A percentile compares a stretch with the other conserved stretches of the same genome.
Conservation (phyloP, 1,140 invertebrate genomes). For the Chlorops oryzae region DNA sequence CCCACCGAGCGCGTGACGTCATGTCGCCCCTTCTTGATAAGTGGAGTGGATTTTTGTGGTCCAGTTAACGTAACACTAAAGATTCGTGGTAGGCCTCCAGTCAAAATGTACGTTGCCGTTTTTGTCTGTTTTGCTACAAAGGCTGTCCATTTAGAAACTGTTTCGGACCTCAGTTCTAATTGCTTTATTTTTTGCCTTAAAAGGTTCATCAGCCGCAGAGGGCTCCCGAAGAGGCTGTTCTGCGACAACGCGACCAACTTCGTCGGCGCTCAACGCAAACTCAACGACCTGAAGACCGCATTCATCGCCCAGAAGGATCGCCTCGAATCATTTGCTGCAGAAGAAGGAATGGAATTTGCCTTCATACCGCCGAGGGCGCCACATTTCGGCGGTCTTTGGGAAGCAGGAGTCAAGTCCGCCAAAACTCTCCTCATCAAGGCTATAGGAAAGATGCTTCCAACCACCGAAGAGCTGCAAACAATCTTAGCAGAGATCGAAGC, state of each 20-base stretch:
- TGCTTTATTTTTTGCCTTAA: conserved; percentile 18
- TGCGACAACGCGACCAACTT: conserved; percentile 42
- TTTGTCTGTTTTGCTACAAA: conserved; percentile 25
- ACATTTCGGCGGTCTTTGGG: conserved; percentile 9
- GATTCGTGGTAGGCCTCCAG: conserved; percentile 3
- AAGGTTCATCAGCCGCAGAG: conserved; percentile 21
- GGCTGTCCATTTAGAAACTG: conserved; percentile 32
- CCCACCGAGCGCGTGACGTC: background rate
- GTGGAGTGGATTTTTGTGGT: conserved; percentile 12
- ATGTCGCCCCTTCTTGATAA: conserved; percentile 1
- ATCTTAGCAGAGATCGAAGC: conserved; percentile 28
- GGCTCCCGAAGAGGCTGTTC: conserved; percentile 15
- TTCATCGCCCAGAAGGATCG: background rate
- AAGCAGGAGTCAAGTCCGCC: conserved; percentile 9
- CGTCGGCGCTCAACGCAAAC: conserved; percentile 16
- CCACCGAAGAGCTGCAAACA: conserved; percentile 24
- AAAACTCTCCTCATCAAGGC: conserved; percentile 27
- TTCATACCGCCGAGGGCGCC: conserved; percentile 9
- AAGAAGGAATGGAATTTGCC: background rate
- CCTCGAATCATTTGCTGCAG: background rate
- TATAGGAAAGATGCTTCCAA: conserved; percentile 21
- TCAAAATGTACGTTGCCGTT: conserved; percentile 14
- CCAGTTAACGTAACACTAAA: background rate
- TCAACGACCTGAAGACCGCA: conserved; percentile 9
- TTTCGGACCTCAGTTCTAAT: conserved; percentile 16